Conservation (phyloP, 2,113 vertebrate species). For the Cervus canadensis region DNA sequence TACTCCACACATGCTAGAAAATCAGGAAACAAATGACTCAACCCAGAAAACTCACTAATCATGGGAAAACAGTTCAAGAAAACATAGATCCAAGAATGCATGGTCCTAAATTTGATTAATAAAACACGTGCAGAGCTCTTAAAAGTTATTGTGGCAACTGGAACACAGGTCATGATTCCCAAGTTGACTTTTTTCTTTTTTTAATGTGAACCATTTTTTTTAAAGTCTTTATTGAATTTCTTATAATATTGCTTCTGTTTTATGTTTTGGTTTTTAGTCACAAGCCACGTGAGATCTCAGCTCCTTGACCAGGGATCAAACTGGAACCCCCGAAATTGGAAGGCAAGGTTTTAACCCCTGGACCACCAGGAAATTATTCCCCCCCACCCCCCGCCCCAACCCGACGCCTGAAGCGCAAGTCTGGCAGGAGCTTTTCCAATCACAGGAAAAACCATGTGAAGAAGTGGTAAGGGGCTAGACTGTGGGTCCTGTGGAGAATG, state of each 20-base stretch:
- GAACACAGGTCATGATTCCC: neutral
- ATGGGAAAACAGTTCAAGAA: neutral
- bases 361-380: neutral
- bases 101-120: neutral
- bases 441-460: neutral
- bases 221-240: neutral
- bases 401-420: neutral
- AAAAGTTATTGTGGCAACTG: neutral
- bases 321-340: accelerated
- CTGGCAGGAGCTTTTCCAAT: neutral
- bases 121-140: neutral
- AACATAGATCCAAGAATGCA: neutral
- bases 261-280: neutral
- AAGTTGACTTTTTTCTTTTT: neutral
- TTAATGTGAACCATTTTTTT: neutral
- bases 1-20: neutral
- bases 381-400: neutral
- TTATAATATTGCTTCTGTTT: neutral
- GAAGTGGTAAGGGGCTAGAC: neutral
- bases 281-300: neutral
- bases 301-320: neutral
- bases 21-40: neutral
- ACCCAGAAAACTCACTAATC: neutral
- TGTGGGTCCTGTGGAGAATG: neutral
- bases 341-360: neutral